These are phyloP conservation scores for Cephus pulcher DNA, from an alignment of 2,888 invertebrate species.

Conservation along the genomic window DNA sequence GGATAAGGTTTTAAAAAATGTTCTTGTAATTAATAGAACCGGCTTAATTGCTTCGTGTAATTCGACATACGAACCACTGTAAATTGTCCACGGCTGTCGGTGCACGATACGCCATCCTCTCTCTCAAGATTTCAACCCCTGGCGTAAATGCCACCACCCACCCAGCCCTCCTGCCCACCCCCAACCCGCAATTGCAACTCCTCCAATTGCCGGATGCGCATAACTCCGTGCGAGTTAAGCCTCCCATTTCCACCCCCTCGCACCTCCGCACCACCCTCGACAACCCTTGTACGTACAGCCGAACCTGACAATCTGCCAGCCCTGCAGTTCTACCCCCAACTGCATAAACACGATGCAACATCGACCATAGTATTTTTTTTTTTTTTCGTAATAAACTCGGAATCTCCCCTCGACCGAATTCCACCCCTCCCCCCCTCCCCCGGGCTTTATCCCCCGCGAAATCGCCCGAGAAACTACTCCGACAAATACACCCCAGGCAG, in stretches of 20 bases:
- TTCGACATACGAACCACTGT: neutral
- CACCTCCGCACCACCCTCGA: neutral
- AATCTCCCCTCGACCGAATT: neutral
- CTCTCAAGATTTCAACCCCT: neutral
- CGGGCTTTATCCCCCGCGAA: neutral
- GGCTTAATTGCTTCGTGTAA: neutral
- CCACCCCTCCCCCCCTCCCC: no score
- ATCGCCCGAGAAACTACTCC: neutral
- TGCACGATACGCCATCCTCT: neutral
- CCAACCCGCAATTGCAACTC: neutral
- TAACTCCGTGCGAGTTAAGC: neutral
- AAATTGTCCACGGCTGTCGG: neutral
- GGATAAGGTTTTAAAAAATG: neutral
- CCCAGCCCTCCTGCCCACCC: no score
- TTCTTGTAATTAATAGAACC: neutral
- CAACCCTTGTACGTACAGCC: neutral
- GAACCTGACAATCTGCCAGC: neutral
- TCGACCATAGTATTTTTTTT: neutral
- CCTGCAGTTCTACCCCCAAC: neutral
- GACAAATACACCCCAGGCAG: neutral
- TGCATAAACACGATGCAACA: neutral
- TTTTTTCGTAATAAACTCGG: neutral
- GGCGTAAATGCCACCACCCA: neutral
- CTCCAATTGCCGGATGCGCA: neutral
- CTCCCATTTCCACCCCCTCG: neutral